Evolutionary conservation across 2,888 invertebrate genomes (phyloP).

Genomic region (Ormyrus nitidulus): DNA sequence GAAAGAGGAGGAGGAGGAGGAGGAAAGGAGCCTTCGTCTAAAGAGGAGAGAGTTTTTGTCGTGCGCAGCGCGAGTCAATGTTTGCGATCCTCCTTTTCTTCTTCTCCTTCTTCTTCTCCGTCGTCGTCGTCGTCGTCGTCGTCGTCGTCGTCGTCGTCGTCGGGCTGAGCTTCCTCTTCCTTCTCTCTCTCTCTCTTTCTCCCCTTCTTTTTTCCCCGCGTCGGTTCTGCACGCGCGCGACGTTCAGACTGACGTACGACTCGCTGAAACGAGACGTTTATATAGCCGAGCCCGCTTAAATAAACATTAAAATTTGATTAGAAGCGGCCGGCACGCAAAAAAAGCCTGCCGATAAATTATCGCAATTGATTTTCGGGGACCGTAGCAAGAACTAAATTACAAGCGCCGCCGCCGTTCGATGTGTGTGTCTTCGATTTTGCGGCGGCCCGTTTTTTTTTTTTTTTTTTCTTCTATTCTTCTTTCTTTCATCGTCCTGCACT

Average conservation of each 20-base stretch:
- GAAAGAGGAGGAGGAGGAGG: slow-evolving; percentile 27
- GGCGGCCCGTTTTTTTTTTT: background rate
- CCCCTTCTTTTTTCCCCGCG: slow-evolving; percentile 2
- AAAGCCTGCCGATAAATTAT: slow-evolving; percentile 31
- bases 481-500: background rate
- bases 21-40: background rate
- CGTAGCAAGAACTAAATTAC: slow-evolving; percentile 36
- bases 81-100: slow-evolving; percentile 8
- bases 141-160: too few relatives aligned
- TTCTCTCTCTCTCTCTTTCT: background rate
- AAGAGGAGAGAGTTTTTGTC: slow-evolving; percentile 26
- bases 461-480: background rate
- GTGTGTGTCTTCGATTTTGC: background rate
- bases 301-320: slow-evolving; percentile 52
- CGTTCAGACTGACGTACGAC: background rate
- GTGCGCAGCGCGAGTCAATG: slow-evolving; percentile 31
- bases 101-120: background rate
- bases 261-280: slow-evolving; percentile 30
- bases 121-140: too few relatives aligned
- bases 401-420: slow-evolving; percentile 9
- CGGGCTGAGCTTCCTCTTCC: background rate
- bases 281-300: slow-evolving; percentile 22
- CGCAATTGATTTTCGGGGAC: slow-evolving; percentile 39
- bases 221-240: background rate
- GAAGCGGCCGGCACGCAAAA: background rate